A percentile compares a stretch with the other conserved stretches of the same genome.
phyloP scores from a whole-genome alignment of 2,888 invertebrate species.

The Lithophane socia region DNA sequence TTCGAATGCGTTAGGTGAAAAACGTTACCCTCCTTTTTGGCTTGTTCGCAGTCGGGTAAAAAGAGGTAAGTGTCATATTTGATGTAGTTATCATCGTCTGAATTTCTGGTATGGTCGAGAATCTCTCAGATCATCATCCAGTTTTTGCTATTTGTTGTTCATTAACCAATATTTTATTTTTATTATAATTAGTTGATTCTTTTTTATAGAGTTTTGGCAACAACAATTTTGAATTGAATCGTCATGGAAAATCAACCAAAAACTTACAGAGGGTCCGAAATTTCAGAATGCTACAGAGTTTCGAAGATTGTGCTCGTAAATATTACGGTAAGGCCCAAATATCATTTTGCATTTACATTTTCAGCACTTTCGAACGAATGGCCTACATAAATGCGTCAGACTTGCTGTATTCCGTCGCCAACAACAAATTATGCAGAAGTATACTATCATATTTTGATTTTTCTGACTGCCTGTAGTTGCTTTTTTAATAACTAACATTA shows the following conservation, averaged over 20 bases:
- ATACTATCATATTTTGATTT: neutral
- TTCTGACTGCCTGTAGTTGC: neutral
- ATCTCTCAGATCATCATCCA: neutral
- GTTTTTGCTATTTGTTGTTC: constrained; percentile 12
- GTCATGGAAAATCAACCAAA: constrained; percentile 1
- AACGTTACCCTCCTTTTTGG: neutral
- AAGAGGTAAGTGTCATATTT: constrained; percentile 42
- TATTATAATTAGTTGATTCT: constrained; percentile 38
- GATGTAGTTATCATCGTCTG: neutral
- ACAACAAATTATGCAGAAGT: constrained; percentile 6
- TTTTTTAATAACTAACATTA: neutral
- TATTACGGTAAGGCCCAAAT: constrained; percentile 35
- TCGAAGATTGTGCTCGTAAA: constrained; percentile 19
- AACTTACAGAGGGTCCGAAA: constrained; percentile 14
- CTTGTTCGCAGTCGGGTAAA: neutral
- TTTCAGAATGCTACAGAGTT: constrained; percentile 30
- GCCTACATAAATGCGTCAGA: neutral
- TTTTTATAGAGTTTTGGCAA: constrained; percentile 39
- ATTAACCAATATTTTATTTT: constrained; percentile 9
- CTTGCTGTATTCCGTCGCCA: constrained; percentile 1
- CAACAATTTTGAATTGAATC: constrained; percentile 30
- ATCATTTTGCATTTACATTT: constrained; percentile 11
- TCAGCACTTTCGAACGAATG: constrained; percentile 17
- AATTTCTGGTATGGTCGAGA: neutral
- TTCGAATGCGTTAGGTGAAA: neutral